phyloP scores from a whole-genome alignment of 2,113 vertebrate genomes.

The Pachycephala philippinensis region DNA sequence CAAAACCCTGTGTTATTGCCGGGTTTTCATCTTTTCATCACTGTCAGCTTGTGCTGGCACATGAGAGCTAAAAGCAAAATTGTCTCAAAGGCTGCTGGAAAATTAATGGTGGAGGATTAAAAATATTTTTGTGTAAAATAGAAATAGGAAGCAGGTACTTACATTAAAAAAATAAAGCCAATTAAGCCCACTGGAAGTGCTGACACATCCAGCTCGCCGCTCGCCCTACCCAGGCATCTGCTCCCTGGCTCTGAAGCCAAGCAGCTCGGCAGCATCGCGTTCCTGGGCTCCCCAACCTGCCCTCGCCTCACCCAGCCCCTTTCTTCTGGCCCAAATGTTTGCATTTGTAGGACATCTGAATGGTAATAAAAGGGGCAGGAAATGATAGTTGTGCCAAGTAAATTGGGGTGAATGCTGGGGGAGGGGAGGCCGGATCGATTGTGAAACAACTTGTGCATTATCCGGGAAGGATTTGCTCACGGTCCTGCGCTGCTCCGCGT shows the following conservation, averaged over 20 bases:
- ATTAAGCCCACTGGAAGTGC: neutral
- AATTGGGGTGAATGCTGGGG: constrained; percentile 45
- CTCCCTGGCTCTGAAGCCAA: neutral
- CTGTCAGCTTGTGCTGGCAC: neutral
- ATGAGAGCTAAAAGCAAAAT: neutral
- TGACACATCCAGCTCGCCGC: neutral
- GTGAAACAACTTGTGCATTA: constrained; percentile 49
- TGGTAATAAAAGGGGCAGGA: constrained; percentile 32
- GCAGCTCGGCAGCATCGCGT: neutral
- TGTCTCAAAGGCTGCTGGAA: neutral
- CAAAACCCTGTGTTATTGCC: constrained; percentile 21
- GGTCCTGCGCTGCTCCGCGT: constrained; percentile 12
- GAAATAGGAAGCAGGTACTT: constrained; percentile 1
- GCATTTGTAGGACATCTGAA: constrained; percentile 16
- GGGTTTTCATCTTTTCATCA: constrained; percentile 14
- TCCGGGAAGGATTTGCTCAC: constrained; percentile 39
- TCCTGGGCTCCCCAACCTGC: neutral
- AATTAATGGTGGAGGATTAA: neutral
- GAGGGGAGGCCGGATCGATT: constrained; percentile 40
- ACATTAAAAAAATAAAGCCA: neutral
- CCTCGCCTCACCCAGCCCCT: neutral
- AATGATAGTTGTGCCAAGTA: constrained; percentile 53
- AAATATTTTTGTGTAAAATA: neutral
- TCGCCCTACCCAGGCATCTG: neutral
- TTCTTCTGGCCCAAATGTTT: constrained; percentile 35